A percentile compares a stretch with the other conserved stretches of the same genome.
phyloP scores from a whole-genome alignment of 2,888 invertebrate genomes.

The Lycophotia porphyrea region DNA sequence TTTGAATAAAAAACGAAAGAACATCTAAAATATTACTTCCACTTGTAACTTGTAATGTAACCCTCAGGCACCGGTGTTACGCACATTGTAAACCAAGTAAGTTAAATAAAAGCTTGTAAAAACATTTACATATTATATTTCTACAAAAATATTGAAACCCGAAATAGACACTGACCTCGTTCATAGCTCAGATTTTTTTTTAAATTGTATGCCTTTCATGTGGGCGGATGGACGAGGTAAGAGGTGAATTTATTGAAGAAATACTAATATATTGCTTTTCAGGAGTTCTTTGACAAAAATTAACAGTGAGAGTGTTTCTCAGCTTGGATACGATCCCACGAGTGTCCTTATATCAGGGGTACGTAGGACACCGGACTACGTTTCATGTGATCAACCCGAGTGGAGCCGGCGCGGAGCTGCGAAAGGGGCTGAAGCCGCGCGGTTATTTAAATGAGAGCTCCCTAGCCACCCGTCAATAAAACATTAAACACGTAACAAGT shows the following conservation, averaged over 20 bases:
- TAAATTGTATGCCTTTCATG: constrained; percentile 13
- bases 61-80: constrained; percentile 63
- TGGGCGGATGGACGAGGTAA: not conserved
- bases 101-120: constrained; percentile 22
- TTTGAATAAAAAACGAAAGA: constrained; percentile 70
- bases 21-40: constrained; percentile 73
- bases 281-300: constrained; percentile 2
- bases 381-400: constrained; percentile 57
- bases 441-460: constrained; percentile 88
- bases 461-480: constrained; percentile 90
- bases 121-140: constrained; percentile 9
- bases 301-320: not conserved
- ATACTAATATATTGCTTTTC: constrained; percentile 3
- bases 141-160: constrained; percentile 17
- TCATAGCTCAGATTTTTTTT: not conserved
- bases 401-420: constrained; percentile 36
- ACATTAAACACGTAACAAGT: constrained; percentile 91
- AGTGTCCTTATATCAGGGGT: constrained; percentile 37
- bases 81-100: constrained; percentile 30
- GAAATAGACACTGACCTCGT: not conserved
- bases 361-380: constrained; percentile 48
- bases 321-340: constrained; percentile 14
- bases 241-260: constrained; percentile 7
- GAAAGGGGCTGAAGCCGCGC: constrained; percentile 72
- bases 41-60: constrained; percentile 42